Conservation (phyloP, 2,888 invertebrate species). For the Harpagoxenus sublaevis region DNA sequence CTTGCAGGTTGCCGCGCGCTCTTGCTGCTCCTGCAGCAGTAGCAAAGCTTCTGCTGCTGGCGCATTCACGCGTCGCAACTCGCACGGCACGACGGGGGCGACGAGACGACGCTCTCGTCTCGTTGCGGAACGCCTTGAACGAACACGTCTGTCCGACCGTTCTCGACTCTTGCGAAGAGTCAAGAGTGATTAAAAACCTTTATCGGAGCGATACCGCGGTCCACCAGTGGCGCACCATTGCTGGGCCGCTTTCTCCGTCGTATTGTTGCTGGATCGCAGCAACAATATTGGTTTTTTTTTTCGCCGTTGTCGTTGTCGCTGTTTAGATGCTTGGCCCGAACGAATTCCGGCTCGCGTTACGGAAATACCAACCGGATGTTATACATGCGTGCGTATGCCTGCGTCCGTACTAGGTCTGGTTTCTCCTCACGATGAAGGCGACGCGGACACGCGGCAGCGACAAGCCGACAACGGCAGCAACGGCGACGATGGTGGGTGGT, state of each 20-base stretch:
- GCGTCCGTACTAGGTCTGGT: neutral
- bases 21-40: neutral
- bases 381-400: too few relatives aligned
- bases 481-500: neutral
- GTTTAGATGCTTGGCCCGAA: neutral
- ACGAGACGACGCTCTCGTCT: conserved; percentile 3
- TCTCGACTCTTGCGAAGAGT: neutral
- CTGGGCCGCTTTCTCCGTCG: neutral
- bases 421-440: conserved; percentile 9
- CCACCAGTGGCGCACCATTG: neutral
- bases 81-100: conserved; percentile 1
- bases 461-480: neutral
- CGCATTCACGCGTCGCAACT: neutral
- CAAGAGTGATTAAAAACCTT: conserved; percentile 26
- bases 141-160: neutral
- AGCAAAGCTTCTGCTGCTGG: neutral
- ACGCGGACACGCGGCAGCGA: conserved; percentile 5
- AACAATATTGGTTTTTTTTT: neutral
- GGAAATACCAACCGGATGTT: conserved; percentile 11
- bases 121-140: conserved; percentile 3
- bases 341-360: conserved; percentile 34
- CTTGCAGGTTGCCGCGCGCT: neutral
- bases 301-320: neutral
- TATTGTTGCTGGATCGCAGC: neutral
- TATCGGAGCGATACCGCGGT: conserved; percentile 29